Base-by-base conservation (phyloP, 1,140 invertebrate species). In the Calosoma granatense region DNA sequence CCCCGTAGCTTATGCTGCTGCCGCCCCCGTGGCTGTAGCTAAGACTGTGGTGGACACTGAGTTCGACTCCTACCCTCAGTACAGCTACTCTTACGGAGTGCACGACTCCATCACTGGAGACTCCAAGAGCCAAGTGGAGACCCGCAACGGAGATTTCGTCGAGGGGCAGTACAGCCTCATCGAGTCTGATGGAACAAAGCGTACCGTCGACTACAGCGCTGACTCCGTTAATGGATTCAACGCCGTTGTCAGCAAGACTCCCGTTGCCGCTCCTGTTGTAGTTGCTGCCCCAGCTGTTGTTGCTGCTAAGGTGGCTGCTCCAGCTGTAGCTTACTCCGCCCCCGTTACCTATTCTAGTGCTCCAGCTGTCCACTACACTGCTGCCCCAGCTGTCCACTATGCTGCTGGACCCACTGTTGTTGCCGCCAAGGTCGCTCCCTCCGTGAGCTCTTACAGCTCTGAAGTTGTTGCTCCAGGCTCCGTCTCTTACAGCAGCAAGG, bases 201-300 rank as follows among this genome's bases (percentile, higher is more conserved):
- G 82, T 56, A 77, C 78, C 9, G 81, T 83, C 1, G 78, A 82
- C 60, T 84, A 85, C 67, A 81, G 80, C 3, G 78, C 79, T n/a
- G 78, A 81, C 66, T 72, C 75, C 2, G 63, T 70, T 61, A 73
- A 77, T 55, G 76, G 76, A 61, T 78, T 76, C 70, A 75, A 76
- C 65, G 74, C 74, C 39, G 71, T 74, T 30, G 73, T 76, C 52
- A 71, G 69, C 20, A 60, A 71, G 54, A 60, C 70, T 63, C 60
- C 66, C 54, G 4, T 59, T 67, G 72, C 47, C 19, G 23, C 47
- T 22, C 51, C 22, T 19, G 58, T 53, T 54, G 73, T 71, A 56
- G 73, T 71, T 65, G 68, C 69, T 60, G 69, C 68, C 19, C 65
- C 64, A 11, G 56, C 62, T 56, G 61, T 70, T n/a, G 64, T 72